Evolutionary conservation across 1,140 invertebrate species (phyloP).

Genomic region (Oreohelix idahoensis): DNA sequence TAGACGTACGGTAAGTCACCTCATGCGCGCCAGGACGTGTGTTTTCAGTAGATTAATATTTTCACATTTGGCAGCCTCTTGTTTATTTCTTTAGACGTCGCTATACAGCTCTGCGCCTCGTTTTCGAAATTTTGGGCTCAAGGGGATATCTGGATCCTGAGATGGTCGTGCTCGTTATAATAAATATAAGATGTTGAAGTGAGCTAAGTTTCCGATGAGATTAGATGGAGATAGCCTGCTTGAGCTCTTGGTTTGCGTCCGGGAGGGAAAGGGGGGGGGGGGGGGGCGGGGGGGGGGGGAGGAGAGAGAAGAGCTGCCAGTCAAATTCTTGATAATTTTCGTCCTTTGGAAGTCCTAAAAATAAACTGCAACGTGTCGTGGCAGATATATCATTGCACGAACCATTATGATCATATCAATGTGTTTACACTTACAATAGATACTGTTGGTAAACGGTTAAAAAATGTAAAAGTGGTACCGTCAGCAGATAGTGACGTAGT

Average conservation of each 20-base stretch:
- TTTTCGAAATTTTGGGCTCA: neutral
- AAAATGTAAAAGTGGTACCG: too few species aligned
- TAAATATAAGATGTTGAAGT: neutral
- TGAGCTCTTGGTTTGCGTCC: neutral
- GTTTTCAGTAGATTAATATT: slow-evolving; percentile 1
- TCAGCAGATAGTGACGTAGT: too few species aligned
- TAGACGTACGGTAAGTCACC: neutral
- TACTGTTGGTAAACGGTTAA: too few species aligned
- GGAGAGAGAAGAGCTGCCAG: too few species aligned
- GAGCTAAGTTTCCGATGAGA: neutral
- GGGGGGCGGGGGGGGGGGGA: too few species aligned
- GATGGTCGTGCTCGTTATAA: neutral
- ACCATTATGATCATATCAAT: too few species aligned
- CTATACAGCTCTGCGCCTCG: neutral
- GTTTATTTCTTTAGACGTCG: neutral
- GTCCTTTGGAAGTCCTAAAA: too few species aligned
- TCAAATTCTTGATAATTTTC: too few species aligned
- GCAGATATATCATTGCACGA: too few species aligned
- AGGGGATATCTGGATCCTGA: neutral
- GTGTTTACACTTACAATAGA: too few species aligned
- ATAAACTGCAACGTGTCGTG: too few species aligned
- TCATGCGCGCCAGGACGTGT: neutral
- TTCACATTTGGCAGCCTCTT: neutral
- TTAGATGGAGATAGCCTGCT: neutral
- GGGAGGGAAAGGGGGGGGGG: too few species aligned